Base-by-base conservation (phyloP, 2,797 vertebrate species). In the Ctenochaetus hawaiiensis region DNA sequence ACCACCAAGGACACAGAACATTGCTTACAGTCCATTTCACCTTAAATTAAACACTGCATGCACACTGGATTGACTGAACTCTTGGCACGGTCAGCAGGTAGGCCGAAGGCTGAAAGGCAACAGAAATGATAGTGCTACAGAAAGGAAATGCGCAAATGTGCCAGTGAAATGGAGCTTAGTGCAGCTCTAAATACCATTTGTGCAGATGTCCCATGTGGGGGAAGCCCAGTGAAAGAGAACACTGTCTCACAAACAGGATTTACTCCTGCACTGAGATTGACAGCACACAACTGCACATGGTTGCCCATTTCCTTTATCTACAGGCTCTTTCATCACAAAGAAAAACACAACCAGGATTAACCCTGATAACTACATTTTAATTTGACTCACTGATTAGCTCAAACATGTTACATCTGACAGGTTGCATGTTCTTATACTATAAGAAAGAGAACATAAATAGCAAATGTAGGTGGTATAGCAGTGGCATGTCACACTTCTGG, bases 271-370 rank as follows among this genome's bases (percentile, higher is more conserved):
- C 63, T 54, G 56, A 82, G 87, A 88, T 53, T 82, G 90, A 87
- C 85, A 85, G 79, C 70, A 63, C 75, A 80, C 91, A 93, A 89
- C 83, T 92, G 89, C 71, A 8, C 26, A 30, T 37, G 23, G 65
- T 68, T 48, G 49, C 66, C 43, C 57, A 68, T 30, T 10, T 18
- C 2, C 45, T 16, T 6, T 34, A 60, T 57, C 44, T 52, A 37
- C 52, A 12, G 39, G 17, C 57, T 77, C 48, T 52, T 48, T 60
- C 47, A 72, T 77, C 61, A 58, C 30, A 58, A 39, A 62, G 18
- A 14, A 78, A 86, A 78, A 66, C 26, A 73, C 18, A 1, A 43
- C 8, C 13, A 14, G 14, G 60, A 44, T 72, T 58, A 13, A 56
- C 30, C 5, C 18, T 66, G 63, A 8, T 60, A 53, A 57, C 13